Evolutionary conservation across 2,797 vertebrate genomes (phyloP), one percentile per base, ranked within the genome.

Genomic region (Triplophysa bombifrons): DNA sequence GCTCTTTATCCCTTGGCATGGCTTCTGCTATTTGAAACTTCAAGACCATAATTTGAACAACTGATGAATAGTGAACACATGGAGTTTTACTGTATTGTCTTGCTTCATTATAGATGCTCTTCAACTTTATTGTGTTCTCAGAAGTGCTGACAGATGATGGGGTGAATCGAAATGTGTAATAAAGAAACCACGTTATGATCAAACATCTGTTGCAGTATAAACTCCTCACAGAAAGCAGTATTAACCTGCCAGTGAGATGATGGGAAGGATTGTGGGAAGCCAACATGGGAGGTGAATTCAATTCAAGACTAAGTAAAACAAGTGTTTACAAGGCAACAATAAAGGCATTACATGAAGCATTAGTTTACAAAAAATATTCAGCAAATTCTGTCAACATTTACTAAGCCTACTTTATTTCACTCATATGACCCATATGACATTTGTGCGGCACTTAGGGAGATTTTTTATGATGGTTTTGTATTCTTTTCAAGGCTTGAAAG

Each of bases 161-260:
- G 55, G 56, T 53, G 74, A 65, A 65, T 53, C 41, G 30, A 44
- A 64, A 56, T 63, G 63, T 66, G 53, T 44, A 48, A 25, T 53
- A 22, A 53, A 4, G 22, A 22, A 72, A 60, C 66, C 34, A 41
- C 16, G 25, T 27, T 61, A 55, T 63, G 78, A 66, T 78, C 25
- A 76, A 79, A 74, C 67, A 79, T 80, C 81, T 78, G 77, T 55
- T 83, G 76, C 34, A 22, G 41, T 80, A 74, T 55, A 65, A 71
- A 80, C 46, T 72, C 27, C 22, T 56, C 79, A 85, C 76, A 70
- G 41, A 80, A 19, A 19, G 12, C 10, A 63, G 51, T 12, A 61
- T 7, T 63, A 64, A 78, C 82, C 80, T 78, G 67, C 48, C 30
- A 55, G 56, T 14, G 27, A 51, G 25, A 76, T 30, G 58, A 38